Base-by-base conservation (phyloP, 1,140 invertebrate genomes). In the Drosophila novamexicana region DNA sequence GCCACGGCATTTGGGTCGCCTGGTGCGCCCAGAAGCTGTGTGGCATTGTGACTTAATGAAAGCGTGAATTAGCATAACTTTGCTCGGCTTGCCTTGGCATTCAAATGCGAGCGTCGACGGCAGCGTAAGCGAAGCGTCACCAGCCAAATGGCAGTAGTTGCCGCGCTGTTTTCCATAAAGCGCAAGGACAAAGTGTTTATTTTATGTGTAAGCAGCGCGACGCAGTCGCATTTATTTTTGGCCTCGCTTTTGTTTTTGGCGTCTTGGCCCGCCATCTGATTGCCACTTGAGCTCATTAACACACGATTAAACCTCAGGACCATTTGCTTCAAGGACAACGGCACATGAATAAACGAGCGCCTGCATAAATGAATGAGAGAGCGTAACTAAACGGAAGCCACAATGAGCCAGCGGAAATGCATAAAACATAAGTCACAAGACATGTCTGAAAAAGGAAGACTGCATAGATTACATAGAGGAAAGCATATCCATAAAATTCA, bases 231-330 rank as follows among this genome's bases (percentile, higher is more conserved):
- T 39, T 42, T 57, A 7, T 37, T 34, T 53, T 22, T n/a, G 45
- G 32, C 32, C 53, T 66, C 45, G 62, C 64, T 54, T 70, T 80
- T 69, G 56, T 65, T 40, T 29, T 47, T 63, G 45, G 58, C 63
- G 45, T 66, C 81, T 64, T 77, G 74, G 69, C 59, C 75, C 78
- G 82, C 82, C 81, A 85, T 85, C 82, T 86, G 82, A 86, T 86
- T 86, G 82, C 83, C 83, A 86, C 79, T 86, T 82, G 79, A 86
- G 82, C 82, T 81, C 79, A 86, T 86, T 86, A 86, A 86, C 79
- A 86, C 83, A 82, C 82, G 79, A 79, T 86, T 86, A 82, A 86
- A 88, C 82, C 75, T 69, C 71, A 79, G 81, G 83, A 77, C 79
- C 76, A 83, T 83, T 83, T 79, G 65, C 72, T 50, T 39, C 75